phyloP scores from a whole-genome alignment of 2,113 vertebrate species.

The Proteles cristata region DNA sequence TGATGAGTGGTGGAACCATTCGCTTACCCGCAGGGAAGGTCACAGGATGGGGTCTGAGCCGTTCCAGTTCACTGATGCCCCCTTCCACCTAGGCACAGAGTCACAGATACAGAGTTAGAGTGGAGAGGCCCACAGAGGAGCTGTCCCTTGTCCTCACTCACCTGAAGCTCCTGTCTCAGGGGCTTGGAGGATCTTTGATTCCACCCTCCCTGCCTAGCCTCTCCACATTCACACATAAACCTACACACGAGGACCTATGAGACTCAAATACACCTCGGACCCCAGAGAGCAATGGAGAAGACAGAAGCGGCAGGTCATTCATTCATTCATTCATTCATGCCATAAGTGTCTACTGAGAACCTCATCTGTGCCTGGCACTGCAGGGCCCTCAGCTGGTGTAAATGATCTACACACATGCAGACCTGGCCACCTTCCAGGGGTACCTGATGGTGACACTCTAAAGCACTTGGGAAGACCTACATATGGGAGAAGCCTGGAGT shows the following conservation, averaged over 20 bases:
- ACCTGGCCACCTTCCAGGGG: background rate
- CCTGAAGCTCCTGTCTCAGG: background rate
- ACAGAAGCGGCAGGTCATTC: background rate
- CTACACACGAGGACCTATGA: background rate
- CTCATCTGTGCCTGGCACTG: background rate
- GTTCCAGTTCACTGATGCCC: constrained; percentile 94
- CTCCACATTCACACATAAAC: background rate
- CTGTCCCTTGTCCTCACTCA: background rate
- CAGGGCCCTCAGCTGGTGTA: rapidly evolving
- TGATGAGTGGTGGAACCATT: background rate
- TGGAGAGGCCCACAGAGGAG: rapidly evolving
- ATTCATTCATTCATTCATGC: background rate
- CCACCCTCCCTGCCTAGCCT: background rate
- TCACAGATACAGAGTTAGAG: background rate
- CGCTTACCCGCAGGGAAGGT: constrained; percentile 63
- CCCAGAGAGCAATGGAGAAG: background rate
- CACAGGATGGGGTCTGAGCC: constrained; percentile 96
- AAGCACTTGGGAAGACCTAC: background rate
- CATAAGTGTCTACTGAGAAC: background rate
- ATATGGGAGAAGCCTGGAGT: background rate
- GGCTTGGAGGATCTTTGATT: background rate
- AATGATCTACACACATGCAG: background rate
- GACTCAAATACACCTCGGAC: background rate
- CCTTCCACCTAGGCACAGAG: constrained; percentile 90
- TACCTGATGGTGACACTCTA: background rate